Base-by-base conservation (phyloP, 2,797 vertebrate genomes). In the Pempheris klunzingeri region DNA sequence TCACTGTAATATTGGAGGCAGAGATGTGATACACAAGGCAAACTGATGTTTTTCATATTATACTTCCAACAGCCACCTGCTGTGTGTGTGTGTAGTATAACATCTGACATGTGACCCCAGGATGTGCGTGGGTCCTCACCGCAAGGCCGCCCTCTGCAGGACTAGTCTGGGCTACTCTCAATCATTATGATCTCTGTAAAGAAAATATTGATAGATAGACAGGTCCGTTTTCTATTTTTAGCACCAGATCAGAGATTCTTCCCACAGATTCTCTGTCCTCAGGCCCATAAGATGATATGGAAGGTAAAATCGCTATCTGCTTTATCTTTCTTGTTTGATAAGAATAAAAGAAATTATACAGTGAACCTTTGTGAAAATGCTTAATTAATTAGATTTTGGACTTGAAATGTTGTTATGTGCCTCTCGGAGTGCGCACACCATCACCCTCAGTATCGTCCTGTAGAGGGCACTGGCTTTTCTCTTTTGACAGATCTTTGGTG, bases 401-500 rank as follows among this genome's bases (percentile, higher is more conserved):
- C 30, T 52, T 20, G 28, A 5, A 38, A 18, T 24, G 53, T 34
- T 17, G 18, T 13, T 36, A 13, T 59, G 58, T 11, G 44, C 38
- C 55, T 58, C 17, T 65, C 6, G 10, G 3, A 74, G 78, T 49
- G 60, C 4, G 9, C 30, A 57, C 17, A 57, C 17, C 20, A 41
- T 59, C 76, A 73, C 36, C 46, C n/a, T 61, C 74, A 53, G 20
- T 11, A 54, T 7, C 44, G 70, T 72, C 93, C 93, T 94, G 91
- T 81, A 92, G 94, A 92, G 92, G 91, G 92, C 92, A 89, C 88
- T 91, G 87, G 81, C 84, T 82, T 88, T 84, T 92, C 84, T 92
- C 87, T 92, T 93, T 90, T 91, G 64, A 78, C 60, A 64, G 53
- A 46, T 65, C 50, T 43, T 67, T 60, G 39, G 36, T 17, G 18